Evolutionary conservation across 2,113 vertebrate species (phyloP).

Genomic region (Corythoichthys haematopterus): DNA sequence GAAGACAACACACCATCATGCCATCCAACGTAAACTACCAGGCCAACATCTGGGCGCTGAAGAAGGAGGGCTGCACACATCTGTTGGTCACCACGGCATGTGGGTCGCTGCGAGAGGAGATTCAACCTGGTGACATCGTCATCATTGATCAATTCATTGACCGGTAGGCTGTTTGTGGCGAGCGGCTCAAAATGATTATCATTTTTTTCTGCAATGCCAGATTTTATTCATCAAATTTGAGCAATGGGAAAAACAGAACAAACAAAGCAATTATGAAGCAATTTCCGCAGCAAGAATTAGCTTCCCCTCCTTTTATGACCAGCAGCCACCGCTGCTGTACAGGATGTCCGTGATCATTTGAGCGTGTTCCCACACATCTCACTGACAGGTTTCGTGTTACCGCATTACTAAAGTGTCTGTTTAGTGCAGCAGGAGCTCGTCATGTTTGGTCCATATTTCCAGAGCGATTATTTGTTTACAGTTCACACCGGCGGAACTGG

Average conservation of each 20-base stretch:
- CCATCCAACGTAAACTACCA: slow-evolving; percentile 89
- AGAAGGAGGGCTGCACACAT: slow-evolving; percentile 89
- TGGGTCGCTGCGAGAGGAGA: slow-evolving; percentile 89
- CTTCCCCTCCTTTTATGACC: no score
- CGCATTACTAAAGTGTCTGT: slow-evolving; percentile 5
- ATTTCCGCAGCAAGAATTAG: no score
- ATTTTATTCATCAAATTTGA: neutral
- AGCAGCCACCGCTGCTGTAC: no score
- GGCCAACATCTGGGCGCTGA: slow-evolving; percentile 95
- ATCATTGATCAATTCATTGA: slow-evolving; percentile 97
- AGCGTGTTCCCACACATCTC: slow-evolving; percentile 31
- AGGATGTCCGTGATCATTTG: neutral
- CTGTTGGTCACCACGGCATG: slow-evolving; percentile 90
- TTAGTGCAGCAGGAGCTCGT: neutral
- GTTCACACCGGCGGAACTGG: neutral
- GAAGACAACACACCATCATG: slow-evolving; percentile 90
- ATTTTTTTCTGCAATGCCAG: neutral
- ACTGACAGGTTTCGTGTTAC: slow-evolving; percentile 14
- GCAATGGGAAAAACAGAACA: neutral
- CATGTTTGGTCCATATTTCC: neutral
- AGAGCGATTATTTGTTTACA: slow-evolving; percentile 12
- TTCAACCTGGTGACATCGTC: slow-evolving; percentile 92
- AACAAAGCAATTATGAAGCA: neutral
- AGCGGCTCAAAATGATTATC: neutral
- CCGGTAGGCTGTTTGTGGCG: slow-evolving; percentile 64